Conservation (phyloP, 2,113 vertebrate species). For the Datnioides undecimradiatus region DNA sequence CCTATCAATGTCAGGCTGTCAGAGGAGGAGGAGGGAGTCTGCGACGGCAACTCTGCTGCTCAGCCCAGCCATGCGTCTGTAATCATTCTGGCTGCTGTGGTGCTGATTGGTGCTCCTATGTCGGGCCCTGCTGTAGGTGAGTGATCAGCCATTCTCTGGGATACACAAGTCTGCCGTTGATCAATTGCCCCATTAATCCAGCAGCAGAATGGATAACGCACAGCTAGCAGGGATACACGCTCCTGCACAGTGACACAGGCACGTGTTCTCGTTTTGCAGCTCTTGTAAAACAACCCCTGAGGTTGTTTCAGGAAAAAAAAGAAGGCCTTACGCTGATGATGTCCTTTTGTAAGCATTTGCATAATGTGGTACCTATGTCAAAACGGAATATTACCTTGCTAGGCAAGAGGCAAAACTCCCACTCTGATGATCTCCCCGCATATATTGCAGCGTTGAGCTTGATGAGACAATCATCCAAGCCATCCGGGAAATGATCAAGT, state of each 20-base stretch:
- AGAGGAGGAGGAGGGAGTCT: slow-evolving; percentile 27
- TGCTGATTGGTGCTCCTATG: slow-evolving; percentile 68
- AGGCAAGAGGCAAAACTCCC: not conserved
- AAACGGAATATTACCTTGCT: slow-evolving; percentile 15
- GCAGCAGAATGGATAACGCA: slow-evolving; percentile 72
- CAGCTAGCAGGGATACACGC: slow-evolving; percentile 55
- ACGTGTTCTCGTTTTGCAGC: slow-evolving; percentile 48
- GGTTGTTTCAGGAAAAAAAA: slow-evolving; percentile 56
- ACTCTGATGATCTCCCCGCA: slow-evolving; percentile 1
- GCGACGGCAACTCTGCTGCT: slow-evolving; percentile 34
- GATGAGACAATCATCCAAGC: slow-evolving; percentile 25
- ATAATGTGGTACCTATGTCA: slow-evolving; percentile 55
- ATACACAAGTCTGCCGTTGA: slow-evolving; percentile 74
- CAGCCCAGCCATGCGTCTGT: slow-evolving; percentile 61
- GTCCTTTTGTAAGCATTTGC: slow-evolving; percentile 37
- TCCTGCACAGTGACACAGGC: slow-evolving; percentile 36
- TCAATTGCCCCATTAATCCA: slow-evolving; percentile 82
- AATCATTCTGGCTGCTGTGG: slow-evolving; percentile 66
- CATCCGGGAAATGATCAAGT: slow-evolving; percentile 28
- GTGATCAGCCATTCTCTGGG: slow-evolving; percentile 73
- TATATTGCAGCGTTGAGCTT: slow-evolving; percentile 19
- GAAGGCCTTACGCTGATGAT: slow-evolving; percentile 32
- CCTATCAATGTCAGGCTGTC: slow-evolving; percentile 69
- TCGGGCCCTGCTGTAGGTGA: slow-evolving; percentile 73
- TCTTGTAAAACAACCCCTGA: slow-evolving; percentile 66